Evolutionary conservation across 2,113 vertebrate genomes (phyloP).

Genomic region (Malaclemys terrapin): DNA sequence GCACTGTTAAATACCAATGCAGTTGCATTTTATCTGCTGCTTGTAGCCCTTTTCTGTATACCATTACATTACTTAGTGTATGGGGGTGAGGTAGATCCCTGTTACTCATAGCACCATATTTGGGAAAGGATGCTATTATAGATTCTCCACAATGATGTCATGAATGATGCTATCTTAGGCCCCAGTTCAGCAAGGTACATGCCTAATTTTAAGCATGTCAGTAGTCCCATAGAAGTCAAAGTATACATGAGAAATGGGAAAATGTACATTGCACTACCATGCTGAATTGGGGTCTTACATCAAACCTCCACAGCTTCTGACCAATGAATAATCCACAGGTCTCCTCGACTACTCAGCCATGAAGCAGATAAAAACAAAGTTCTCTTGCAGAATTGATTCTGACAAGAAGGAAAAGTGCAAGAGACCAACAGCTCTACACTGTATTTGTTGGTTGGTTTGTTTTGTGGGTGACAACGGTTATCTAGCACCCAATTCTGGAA

Average conservation of each 20-base stretch:
- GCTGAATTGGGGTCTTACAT: background rate
- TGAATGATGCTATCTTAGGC: background rate
- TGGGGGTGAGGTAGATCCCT: accelerated
- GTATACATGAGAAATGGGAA: background rate
- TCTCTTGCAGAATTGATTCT: background rate
- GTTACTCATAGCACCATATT: background rate
- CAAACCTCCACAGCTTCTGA: background rate
- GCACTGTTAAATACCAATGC: background rate
- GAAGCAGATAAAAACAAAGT: background rate
- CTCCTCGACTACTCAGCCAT: background rate
- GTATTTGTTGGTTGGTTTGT: background rate
- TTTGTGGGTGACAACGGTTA: background rate
- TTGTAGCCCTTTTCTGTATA: background rate
- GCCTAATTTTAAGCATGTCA: background rate
- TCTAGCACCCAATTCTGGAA: background rate
- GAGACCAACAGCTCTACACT: background rate
- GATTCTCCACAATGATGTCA: background rate
- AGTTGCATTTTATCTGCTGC: background rate
- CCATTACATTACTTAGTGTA: background rate
- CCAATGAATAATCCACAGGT: background rate
- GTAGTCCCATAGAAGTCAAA: background rate
- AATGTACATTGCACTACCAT: background rate
- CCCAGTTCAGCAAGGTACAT: background rate
- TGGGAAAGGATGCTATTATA: background rate
- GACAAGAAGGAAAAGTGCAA: background rate